Base-by-base conservation (phyloP, 2,113 vertebrate genomes). In the Xyrauchen texanus region DNA sequence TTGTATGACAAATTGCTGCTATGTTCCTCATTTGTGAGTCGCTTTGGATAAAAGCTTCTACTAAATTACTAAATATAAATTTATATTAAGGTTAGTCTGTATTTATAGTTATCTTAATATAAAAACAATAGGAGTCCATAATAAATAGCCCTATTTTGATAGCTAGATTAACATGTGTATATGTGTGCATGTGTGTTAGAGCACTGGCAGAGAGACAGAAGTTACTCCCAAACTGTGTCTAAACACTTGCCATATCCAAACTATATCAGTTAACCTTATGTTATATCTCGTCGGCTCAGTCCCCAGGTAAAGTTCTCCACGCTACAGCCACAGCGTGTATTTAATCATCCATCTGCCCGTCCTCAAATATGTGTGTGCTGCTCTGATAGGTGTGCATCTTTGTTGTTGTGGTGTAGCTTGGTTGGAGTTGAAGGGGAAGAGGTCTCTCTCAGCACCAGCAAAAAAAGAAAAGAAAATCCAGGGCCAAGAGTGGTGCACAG, bases 401-500 rank as follows among this genome's bases (percentile, higher is more conserved):
- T 66, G 61, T 72, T 63, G 66, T 68, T 68, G 73, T 84, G 82
- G 45, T 47, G n/a, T 78, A 66, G 53, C 12, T 68, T 80, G 62
- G 51, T 76, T 10, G 69, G 63, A 74, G 58, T 70, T 81, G 12
- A 78, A 55, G 65, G 21, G n/a, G 62, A 52, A 46, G 66, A 34
- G 58, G 46, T 85, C 73, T 68, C 73, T 63, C 61, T 77, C 71
- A 79, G 81, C 80, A 3, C 82, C 70, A 76, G 53, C 75, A 81
- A 83, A 69, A 85, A 8, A 45, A 67, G 52, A 52, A 68, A 49
- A 34, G 21, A 34, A 34, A 34, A 34, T 34, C 21, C 63, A 85
- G 85, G 69, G 71, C 68, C 78, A 62, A 63, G 74, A 78, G 79
- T 81, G 79, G 52, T 64, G 57, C 55, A 45, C 68, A 68, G 82